phyloP scores from a whole-genome alignment of 2,888 invertebrate genomes.

The Leptura quadrifasciata region DNA sequence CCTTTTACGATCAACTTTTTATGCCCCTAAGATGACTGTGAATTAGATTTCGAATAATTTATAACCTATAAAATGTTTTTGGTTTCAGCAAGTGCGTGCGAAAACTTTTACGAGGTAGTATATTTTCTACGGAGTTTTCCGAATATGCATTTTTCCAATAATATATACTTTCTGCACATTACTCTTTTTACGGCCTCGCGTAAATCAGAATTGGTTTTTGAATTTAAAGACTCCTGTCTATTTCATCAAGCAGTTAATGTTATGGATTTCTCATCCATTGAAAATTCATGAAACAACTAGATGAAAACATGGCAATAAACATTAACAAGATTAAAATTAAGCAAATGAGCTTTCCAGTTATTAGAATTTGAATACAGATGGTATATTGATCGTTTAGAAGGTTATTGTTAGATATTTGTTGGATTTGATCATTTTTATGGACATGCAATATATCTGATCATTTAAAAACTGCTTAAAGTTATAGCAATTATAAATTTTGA shows the following conservation, averaged over 20 bases:
- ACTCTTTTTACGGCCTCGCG: constrained; percentile 17
- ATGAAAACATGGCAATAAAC: too few species aligned
- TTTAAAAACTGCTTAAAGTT: too few species aligned
- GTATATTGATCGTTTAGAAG: too few species aligned
- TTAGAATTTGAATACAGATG: too few species aligned
- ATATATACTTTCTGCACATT: constrained; percentile 5
- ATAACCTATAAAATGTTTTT: constrained; percentile 57
- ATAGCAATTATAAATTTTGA: too few species aligned
- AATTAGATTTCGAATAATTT: constrained; percentile 63
- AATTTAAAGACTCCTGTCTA: neutral
- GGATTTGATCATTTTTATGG: too few species aligned
- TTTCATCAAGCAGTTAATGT: neutral
- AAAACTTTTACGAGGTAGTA: constrained; percentile 15
- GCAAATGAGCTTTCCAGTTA: too few species aligned
- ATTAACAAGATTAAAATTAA: too few species aligned
- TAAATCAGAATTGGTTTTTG: constrained; percentile 11
- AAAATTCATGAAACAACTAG: too few species aligned
- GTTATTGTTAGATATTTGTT: too few species aligned
- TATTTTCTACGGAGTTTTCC: neutral
- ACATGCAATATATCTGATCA: too few species aligned
- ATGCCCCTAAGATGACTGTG: constrained; percentile 61
- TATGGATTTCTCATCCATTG: neutral
- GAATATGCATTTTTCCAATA: constrained; percentile 28
- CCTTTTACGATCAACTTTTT: constrained; percentile 63
- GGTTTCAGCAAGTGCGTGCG: constrained; percentile 34